Evolutionary conservation across 2,113 vertebrate species (phyloP).

Genomic region (Bubo bubo): DNA sequence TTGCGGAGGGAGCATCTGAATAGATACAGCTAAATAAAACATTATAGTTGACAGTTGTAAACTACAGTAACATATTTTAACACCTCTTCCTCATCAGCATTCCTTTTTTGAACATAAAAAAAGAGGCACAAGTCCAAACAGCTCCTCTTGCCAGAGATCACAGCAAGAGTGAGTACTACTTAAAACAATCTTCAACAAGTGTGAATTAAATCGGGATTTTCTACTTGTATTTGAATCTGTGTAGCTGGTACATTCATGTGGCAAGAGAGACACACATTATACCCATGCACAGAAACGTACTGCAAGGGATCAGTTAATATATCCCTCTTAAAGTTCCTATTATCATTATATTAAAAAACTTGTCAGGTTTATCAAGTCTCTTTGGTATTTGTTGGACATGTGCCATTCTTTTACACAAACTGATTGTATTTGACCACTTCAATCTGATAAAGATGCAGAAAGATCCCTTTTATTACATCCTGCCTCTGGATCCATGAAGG

Average conservation of each 20-base stretch:
- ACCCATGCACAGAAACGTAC: neutral
- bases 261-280: neutral
- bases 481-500: neutral
- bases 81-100: slow-evolving; percentile 59
- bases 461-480: neutral
- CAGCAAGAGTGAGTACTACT: neutral
- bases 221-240: neutral
- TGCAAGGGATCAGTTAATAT: neutral
- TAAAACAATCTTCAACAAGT: slow-evolving; percentile 38
- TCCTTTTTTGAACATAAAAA: slow-evolving; percentile 9
- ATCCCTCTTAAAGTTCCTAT: neutral
- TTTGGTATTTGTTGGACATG: neutral
- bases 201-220: neutral
- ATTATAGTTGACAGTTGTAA: slow-evolving; percentile 75
- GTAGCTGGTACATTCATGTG: neutral
- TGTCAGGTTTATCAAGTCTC: neutral
- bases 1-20: slow-evolving; percentile 69
- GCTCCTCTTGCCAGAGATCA: slow-evolving; percentile 12
- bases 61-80: slow-evolving; percentile 70
- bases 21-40: slow-evolving; percentile 83
- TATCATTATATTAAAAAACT: neutral
- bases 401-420: neutral
- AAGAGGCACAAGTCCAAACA: slow-evolving; percentile 50
- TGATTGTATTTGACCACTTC: neutral
- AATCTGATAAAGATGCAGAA: neutral